Evolutionary conservation across 2,113 vertebrate genomes (phyloP).

Genomic region (Apaloderma vittatum): DNA sequence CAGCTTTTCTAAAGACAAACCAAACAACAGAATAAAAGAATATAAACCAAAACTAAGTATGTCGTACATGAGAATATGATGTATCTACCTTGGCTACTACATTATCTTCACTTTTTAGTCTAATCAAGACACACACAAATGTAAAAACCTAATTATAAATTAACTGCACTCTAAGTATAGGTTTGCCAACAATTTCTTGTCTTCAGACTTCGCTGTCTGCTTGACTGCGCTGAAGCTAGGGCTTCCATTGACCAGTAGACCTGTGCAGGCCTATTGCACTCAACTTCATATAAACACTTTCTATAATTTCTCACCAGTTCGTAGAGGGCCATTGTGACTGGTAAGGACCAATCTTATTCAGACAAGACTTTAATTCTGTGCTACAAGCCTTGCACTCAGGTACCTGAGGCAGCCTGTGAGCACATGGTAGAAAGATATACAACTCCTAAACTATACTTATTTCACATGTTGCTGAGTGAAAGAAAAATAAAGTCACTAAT

Average conservation of each 20-base stretch:
- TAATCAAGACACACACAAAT: not conserved
- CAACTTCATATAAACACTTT: not conserved
- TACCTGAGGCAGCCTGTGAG: not conserved
- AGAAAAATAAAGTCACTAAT: not conserved
- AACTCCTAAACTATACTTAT: not conserved
- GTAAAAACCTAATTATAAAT: not conserved
- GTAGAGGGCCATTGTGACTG: not conserved
- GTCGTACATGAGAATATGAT: not conserved
- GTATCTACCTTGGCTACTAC: not conserved
- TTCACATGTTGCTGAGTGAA: not conserved
- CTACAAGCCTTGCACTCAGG: not conserved
- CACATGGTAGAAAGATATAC: not conserved
- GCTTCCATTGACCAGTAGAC: not conserved
- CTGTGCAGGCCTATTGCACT: not conserved
- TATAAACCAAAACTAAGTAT: not conserved
- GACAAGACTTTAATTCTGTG: not conserved
- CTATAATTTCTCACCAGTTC: not conserved
- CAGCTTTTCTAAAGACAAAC: constrained; percentile 86
- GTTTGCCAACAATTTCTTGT: not conserved
- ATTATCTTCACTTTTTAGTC: not conserved
- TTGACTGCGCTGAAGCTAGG: not conserved
- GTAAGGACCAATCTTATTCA: not conserved
- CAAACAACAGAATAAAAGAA: not conserved
- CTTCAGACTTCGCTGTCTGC: not conserved
- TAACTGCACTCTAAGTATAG: not conserved